Evolutionary conservation across 2,888 invertebrate species (phyloP), one percentile per base, ranked within the genome.

Genomic region (Syritta pipiens): DNA sequence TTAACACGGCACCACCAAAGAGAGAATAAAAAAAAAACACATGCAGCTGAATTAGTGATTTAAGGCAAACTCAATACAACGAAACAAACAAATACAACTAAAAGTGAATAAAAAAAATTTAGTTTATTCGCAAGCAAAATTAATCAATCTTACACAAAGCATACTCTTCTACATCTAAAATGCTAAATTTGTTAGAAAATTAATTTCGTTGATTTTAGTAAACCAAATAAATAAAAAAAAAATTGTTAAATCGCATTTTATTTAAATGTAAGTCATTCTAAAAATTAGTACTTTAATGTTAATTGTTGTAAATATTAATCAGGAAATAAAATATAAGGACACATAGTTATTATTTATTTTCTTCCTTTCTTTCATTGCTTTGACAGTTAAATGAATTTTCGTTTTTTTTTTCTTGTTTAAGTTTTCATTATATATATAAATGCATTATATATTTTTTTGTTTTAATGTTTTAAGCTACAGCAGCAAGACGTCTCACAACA

Each of bases 401-500:
- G 20, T 76, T 55, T 26, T 32, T 28, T 44, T 51, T 42, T 59
- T 7, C 4, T 44, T 62, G 10, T 48, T 48, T 7, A 35, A 30
- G 35, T 42, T 17, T 30, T 40, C 65, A 59, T 42, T 60, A 32
- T 60, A 24, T 67, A 55, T 60, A 77, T 53, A 72, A 77, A 77
- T 72, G 72, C 71, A 77, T 63, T 63, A 40, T 32, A 17, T 17
- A 17, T 7, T 12, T 24, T 44, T 55, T 35, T 37, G 9, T 37
- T 37, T 46, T 37, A 30, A 40, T n/a, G n/a, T 72, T 62, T 20
- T 62, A 74, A 74, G 74, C 72, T 74, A 79, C 74, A 68, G 68
- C 62, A 76, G 81, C 74, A 82, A 82, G 62, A 81, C 82, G 83
- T 82, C 83, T 83, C 83, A 83, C 83, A 83, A 83, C 83, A 83